A percentile compares a stretch with the other conserved stretches of the same genome.
Evolutionary conservation across 2,113 vertebrate species (phyloP).

Genomic region (Myiozetetes cayanensis): DNA sequence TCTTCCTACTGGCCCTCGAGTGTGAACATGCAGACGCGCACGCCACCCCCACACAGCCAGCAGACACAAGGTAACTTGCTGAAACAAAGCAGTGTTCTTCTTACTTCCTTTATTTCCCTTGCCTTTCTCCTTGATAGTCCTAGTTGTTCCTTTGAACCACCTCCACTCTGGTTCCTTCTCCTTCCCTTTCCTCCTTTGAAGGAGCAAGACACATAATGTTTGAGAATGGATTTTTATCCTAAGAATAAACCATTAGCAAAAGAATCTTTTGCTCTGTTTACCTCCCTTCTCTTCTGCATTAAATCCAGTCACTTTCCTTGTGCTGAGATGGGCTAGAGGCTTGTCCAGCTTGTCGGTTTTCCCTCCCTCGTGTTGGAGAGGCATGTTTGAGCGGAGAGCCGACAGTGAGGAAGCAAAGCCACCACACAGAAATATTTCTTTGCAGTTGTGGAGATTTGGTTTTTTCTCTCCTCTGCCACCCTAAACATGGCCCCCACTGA

Average conservation of each 20-base stretch:
- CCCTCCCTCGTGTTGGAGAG: not conserved
- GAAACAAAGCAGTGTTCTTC: conserved; percentile 2
- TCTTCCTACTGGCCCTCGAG: not conserved
- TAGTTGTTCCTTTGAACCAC: not conserved
- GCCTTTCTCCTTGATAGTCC: not conserved
- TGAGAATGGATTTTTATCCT: not conserved
- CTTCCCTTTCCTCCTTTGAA: not conserved
- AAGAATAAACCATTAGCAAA: not conserved
- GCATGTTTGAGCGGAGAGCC: not conserved
- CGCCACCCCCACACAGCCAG: not conserved
- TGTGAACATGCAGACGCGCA: fast-evolving
- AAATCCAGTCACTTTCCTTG: not conserved
- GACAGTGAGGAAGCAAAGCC: not conserved
- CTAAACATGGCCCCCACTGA: not conserved
- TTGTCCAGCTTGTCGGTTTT: not conserved
- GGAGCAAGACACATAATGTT: not conserved
- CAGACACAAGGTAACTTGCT: not conserved
- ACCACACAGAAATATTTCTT: not conserved
- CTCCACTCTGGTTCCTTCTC: not conserved
- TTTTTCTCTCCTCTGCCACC: not conserved
- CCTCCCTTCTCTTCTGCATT: not conserved
- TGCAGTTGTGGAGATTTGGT: not conserved
- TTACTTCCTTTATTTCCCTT: not conserved
- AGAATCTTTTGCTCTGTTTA: not conserved
- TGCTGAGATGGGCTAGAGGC: not conserved